A percentile compares a stretch with the other conserved stretches of the same genome.
Evolutionary conservation across 2,888 invertebrate species (phyloP).

Genomic region (Ochropleura plecta): DNA sequence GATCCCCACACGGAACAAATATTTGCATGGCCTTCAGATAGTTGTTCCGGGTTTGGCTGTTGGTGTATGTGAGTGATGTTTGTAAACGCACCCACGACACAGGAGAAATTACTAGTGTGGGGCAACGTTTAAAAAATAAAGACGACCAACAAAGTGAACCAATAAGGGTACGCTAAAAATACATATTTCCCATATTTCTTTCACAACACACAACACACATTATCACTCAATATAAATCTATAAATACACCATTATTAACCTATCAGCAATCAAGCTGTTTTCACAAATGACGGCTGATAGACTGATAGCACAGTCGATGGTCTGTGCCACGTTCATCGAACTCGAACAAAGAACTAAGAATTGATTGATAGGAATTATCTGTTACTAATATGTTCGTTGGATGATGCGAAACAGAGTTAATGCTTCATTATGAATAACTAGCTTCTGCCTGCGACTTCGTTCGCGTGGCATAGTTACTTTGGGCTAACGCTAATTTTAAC

Average conservation of each 20-base stretch:
- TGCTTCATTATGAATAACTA: not conserved
- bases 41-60: no score
- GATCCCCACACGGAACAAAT: no score
- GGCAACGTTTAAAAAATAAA: no score
- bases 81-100: no score
- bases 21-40: no score
- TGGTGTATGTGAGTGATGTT: no score
- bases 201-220: not conserved
- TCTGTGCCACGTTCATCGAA: slow-evolving; percentile 52
- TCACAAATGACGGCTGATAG: slow-evolving; percentile 58
- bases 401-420: not conserved
- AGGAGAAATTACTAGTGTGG: not conserved
- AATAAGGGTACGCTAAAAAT: no score
- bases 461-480: no score
- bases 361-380: slow-evolving; percentile 33
- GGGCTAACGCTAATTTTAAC: no score
- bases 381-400: slow-evolving; percentile 6
- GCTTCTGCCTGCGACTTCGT: no score
- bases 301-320: slow-evolving; percentile 51
- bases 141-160: no score
- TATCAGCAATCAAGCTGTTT: slow-evolving; percentile 45
- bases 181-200: not conserved
- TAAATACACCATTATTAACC: slow-evolving; percentile 47
- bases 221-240: slow-evolving; percentile 15
- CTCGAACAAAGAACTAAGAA: slow-evolving; percentile 45